These are phyloP conservation scores for Agrochola lychnidis DNA, from an alignment of 2,888 invertebrate species.

Conservation along the genomic window DNA sequence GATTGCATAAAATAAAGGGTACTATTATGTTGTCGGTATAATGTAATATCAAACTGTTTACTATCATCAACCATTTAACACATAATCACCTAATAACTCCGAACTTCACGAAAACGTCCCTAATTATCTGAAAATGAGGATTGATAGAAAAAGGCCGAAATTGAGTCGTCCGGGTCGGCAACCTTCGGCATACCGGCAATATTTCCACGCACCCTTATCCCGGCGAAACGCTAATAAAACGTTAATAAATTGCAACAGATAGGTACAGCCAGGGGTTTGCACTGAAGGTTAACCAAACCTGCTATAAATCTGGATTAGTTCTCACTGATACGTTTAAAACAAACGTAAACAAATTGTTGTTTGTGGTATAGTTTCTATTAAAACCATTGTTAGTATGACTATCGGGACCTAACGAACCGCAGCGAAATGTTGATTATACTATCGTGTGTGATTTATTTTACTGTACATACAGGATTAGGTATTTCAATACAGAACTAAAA, in stretches of 20 bases:
- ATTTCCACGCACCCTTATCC: conserved; percentile 51
- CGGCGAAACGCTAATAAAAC: conserved; percentile 63
- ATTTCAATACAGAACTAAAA: conserved; percentile 31
- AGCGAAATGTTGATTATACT: conserved; percentile 25
- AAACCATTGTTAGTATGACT: conserved; percentile 38
- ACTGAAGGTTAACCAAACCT: conserved; percentile 58
- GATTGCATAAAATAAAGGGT: neutral
- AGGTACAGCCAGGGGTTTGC: conserved; percentile 45
- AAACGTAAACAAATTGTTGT: conserved; percentile 62
- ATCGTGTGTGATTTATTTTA: conserved; percentile 45
- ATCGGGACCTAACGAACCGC: conserved; percentile 25
- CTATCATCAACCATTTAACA: conserved; percentile 5
- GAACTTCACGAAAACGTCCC: conserved; percentile 4
- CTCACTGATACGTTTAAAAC: conserved; percentile 63
- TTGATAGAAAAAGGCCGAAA: conserved; percentile 46
- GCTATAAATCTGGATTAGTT: conserved; percentile 68
- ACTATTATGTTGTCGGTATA: neutral
- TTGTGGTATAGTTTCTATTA: conserved; percentile 61
- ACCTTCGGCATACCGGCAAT: conserved; percentile 53
- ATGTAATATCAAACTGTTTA: neutral
- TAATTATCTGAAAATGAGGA: conserved; percentile 46
- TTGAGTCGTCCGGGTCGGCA: conserved; percentile 20
- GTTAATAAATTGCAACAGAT: conserved; percentile 65
- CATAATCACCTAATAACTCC: conserved; percentile 13
- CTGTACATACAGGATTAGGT: conserved; percentile 13